Base-by-base conservation (phyloP, 2,888 invertebrate species). In the Calameuta filiformis region DNA sequence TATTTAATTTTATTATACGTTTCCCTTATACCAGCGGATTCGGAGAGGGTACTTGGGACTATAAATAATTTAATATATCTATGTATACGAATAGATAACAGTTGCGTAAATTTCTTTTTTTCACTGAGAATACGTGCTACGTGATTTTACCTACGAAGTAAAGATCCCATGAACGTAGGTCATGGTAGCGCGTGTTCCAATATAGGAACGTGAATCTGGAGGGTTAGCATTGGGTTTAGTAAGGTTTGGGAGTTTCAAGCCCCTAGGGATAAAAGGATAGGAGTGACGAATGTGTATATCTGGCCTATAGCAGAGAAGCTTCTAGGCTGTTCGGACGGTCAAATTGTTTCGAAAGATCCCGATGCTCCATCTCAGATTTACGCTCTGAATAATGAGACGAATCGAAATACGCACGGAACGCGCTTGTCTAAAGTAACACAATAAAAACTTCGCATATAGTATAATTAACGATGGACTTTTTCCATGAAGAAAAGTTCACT, bases 311-410 rank as follows among this genome's bases (percentile, higher is more conserved):
- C 37, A n/a, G 35, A 31, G 11, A 23, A 15, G 3, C n/a, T 35
- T 23, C 15, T 2, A 11, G 35, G 15, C 35, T n/a, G n/a, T 35
- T 75, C 40, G 37, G 40, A 35, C 37, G 35, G 75, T 37, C 37
- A 77, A 77, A 75, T 77, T 77, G 69, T 75, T 77, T 75, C 71
- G 69, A 34, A 77, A 69, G 77, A 77, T 69, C 33, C 73, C 11
- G 30, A 31, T 69, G 75, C 69, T 69, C 15, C 12, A 56, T 56
- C 56, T 56, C 9, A 56, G 23, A 15, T 56, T 56, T 23, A 56
- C 56, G 23, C 6, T 1, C 23, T 56, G 56, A 56, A 84, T 84
- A 86, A 85, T 84, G 81, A 83, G 82, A 83, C 84, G 82, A 84
- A 85, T 82, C 80, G 85, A 85, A 85, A 83, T 84, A 86, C 82